A percentile compares a stretch with the other conserved stretches of the same genome.
phyloP scores from a whole-genome alignment of 2,113 vertebrate species.

The Podarcis muralis region DNA sequence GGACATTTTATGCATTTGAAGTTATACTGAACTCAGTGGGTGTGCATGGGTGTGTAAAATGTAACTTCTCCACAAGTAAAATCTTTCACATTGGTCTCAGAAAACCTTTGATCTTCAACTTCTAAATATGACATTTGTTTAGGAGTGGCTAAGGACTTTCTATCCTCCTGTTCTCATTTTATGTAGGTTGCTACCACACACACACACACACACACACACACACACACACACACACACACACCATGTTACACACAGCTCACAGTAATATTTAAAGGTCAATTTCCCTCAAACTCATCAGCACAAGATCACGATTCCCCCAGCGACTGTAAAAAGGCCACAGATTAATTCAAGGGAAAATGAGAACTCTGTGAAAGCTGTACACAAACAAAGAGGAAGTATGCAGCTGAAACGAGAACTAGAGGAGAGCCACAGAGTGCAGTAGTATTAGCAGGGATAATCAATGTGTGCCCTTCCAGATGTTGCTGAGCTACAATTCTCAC shows the following conservation, averaged over 20 bases:
- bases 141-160: neutral
- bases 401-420: neutral
- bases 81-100: neutral
- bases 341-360: neutral
- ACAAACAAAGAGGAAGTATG: neutral
- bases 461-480: too few species aligned
- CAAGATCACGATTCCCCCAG: neutral
- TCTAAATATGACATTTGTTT: neutral
- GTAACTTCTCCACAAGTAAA: neutral
- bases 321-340: neutral
- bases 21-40: neutral
- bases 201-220: neutral
- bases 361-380: neutral
- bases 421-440: accelerated
- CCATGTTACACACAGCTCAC: neutral
- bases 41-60: neutral
- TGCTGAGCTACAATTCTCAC: too few species aligned
- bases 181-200: neutral
- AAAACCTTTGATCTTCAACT: neutral
- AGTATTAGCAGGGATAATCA: too few species aligned
- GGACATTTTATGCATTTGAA: constrained; percentile 6
- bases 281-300: accelerated
- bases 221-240: too few species aligned
- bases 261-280: accelerated
- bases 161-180: neutral